Evolutionary conservation across 2,113 vertebrate genomes (phyloP).

Genomic region (human (Homo sapiens)): DNA sequence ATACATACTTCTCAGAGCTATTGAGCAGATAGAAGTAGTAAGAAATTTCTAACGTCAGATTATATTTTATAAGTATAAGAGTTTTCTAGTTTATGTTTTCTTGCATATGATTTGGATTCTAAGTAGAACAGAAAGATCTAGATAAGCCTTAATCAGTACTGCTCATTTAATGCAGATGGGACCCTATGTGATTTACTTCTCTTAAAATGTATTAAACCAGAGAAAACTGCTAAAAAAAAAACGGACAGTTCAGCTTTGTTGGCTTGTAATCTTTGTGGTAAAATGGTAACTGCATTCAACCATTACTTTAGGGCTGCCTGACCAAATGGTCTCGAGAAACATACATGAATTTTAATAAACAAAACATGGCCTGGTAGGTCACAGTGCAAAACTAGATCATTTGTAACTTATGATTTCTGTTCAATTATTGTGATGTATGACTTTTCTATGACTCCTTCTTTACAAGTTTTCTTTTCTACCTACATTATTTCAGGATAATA

Average conservation of each 20-base stretch:
- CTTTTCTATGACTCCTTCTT: neutral
- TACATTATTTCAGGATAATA: neutral
- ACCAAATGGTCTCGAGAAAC: neutral
- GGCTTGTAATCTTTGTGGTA: neutral
- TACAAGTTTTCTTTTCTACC: neutral
- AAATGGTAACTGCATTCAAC: neutral
- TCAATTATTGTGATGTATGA: neutral
- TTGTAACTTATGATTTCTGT: neutral
- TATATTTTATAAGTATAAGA: neutral
- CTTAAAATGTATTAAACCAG: neutral
- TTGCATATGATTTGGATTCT: neutral
- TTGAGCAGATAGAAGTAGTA: neutral
- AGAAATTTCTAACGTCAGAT: neutral
- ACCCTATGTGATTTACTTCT: neutral
- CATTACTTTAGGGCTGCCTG: neutral
- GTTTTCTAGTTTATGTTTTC: neutral
- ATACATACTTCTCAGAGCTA: neutral
- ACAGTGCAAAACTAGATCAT: neutral
- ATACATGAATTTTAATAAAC: neutral
- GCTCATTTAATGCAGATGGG: neutral
- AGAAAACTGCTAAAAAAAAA: neutral
- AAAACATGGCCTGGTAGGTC: neutral
- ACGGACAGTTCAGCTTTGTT: neutral
- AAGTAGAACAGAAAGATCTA: neutral
- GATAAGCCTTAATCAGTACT: neutral